Percentiles rank a stretch among this genome's conserved stretches.
Conservation (phyloP, 1,140 invertebrate genomes). For the Heliconius hermathena region DNA sequence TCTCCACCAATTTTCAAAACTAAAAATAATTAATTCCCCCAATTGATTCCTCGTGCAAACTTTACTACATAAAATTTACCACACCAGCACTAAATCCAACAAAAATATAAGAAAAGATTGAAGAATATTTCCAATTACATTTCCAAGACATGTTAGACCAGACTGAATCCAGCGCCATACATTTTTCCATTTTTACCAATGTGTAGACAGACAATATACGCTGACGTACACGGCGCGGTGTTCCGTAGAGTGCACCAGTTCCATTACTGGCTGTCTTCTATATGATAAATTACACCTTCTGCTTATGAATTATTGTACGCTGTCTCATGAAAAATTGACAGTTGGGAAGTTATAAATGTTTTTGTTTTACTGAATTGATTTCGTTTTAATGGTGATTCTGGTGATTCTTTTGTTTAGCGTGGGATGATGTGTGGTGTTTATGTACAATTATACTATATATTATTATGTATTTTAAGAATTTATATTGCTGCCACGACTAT, state of each 20-base stretch:
- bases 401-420: not conserved
- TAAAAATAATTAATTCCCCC: no score
- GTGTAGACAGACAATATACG: slow-evolving; percentile 39
- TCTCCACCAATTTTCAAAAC: no score
- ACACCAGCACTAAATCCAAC: not conserved
- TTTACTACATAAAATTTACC: no score
- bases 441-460: no score
- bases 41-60: no score
- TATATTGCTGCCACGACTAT: no score
- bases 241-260: slow-evolving; percentile 42
- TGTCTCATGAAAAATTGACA: slow-evolving; percentile 44
- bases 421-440: not conserved
- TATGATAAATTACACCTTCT: slow-evolving; percentile 44
- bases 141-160: slow-evolving; percentile 15
- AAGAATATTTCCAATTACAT: not conserved
- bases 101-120: not conserved
- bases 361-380: slow-evolving; percentile 23
- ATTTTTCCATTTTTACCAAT: slow-evolving; percentile 23
- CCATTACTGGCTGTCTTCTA: slow-evolving; percentile 47
- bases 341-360: slow-evolving; percentile 12
- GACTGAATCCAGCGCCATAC: not conserved
- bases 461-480: not conserved
- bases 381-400: slow-evolving; percentile 26
- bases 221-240: slow-evolving; percentile 39
- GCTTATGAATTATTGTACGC: slow-evolving; percentile 46